A percentile compares a stretch with the other conserved stretches of the same genome.
Evolutionary conservation across 2,888 invertebrate genomes (phyloP).

Genomic region (Electrophaes corylata): DNA sequence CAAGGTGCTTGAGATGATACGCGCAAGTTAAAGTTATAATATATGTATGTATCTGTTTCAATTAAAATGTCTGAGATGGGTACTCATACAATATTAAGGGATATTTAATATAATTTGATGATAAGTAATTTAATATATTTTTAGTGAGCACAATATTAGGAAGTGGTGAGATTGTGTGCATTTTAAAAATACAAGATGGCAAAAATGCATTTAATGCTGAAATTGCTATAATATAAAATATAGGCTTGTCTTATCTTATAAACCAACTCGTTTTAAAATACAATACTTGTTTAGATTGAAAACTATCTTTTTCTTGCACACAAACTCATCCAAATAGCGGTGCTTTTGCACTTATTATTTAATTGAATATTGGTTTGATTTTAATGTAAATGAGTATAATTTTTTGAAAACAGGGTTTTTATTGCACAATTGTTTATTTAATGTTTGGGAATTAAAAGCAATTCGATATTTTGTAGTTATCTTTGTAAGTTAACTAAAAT

Average conservation of each 20-base stretch:
- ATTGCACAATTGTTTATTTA: conserved; percentile 24
- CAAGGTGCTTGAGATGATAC: conserved; percentile 60
- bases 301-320: conserved; percentile 10
- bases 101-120: conserved; percentile 49
- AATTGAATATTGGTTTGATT: conserved; percentile 36
- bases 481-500: conserved; percentile 27
- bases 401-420: conserved; percentile 56
- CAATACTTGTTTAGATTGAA: too few species aligned
- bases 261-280: too few species aligned
- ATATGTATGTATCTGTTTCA: conserved; percentile 47
- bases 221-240: too few species aligned
- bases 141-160: conserved; percentile 47
- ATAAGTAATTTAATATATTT: conserved; percentile 68
- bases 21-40: conserved; percentile 47
- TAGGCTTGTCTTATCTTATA: too few species aligned
- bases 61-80: conserved; percentile 47
- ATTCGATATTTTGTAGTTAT: conserved; percentile 31
- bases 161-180: conserved; percentile 24
- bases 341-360: conserved; percentile 53
- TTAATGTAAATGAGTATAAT: conserved; percentile 24
- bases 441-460: conserved; percentile 32
- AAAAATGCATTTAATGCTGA: not conserved
- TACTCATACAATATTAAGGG: conserved; percentile 49
- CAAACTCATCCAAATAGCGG: conserved; percentile 42
- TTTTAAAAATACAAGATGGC: not conserved